Base-by-base conservation (phyloP, 2,888 invertebrate genomes). In the Malthinus seriepunctatus region DNA sequence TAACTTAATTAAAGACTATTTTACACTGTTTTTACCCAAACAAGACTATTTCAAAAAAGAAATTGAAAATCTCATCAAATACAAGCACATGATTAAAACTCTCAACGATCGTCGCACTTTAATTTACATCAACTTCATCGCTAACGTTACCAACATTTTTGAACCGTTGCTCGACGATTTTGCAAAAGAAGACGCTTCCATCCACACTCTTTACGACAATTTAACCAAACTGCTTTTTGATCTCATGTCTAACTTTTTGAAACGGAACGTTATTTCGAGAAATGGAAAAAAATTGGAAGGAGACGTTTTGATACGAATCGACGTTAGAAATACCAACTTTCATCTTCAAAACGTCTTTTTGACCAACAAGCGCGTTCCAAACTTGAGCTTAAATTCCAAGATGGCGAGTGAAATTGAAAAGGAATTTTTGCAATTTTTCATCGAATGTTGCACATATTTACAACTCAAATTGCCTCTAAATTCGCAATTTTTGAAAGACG, bases 181-280 rank as follows among this genome's bases (percentile, higher is more conserved):
- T 46, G 23, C 44, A 9, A 50, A 47, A 47, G 34, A 34, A 1
- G 54, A 51, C 2, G 50, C 54, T 2, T 39, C 46, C 4, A 32
- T 51, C 6, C 51, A 55, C 37, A 10, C 39, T 1, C 11, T 59
- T 6, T 49, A 55, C 32, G 59, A 59, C 9, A 44, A 31, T 32
- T 32, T 59, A 1, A 32, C 54, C 8, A 54, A 59, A n/a, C 35
- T 59, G 4, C 8, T 59, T 9, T 55, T 46, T 9, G 54, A 59
- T 7, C 34, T 59, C 11, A 59, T 59, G 59, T 39, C 49, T 7
- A 54, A 59, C 15, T 59, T 59, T 51, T 33, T 59, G 31, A 59
- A 59, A 31, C 54, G 37, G 1, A 59, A 35, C 23, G 31, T 54
- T 1, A n/a, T 59, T 3, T 42, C 46, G 11, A 54, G 14, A 37